These are phyloP conservation scores for Channa maculata DNA, from an alignment of 2,113 vertebrate genomes.

Conservation along the genomic window DNA sequence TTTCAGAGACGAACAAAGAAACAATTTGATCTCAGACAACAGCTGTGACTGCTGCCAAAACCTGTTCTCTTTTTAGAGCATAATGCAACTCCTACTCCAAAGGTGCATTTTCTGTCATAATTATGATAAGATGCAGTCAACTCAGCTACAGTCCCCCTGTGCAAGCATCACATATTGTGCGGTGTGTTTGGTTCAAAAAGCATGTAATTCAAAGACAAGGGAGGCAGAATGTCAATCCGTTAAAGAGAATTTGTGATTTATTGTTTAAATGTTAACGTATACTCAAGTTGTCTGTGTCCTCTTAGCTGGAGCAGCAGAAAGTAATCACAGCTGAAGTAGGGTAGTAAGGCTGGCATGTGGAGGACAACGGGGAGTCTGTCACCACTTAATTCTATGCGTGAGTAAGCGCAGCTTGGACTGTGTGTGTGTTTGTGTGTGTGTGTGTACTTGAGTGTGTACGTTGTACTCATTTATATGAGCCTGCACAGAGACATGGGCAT, in stretches of 20 bases:
- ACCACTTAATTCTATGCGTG: constrained; percentile 60
- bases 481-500: background rate
- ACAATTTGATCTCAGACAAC: no score
- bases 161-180: constrained; percentile 7
- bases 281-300: constrained; percentile 13
- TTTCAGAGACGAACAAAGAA: background rate
- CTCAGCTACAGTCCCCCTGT: background rate
- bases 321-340: constrained; percentile 22
- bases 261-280: constrained; percentile 23
- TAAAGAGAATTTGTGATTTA: constrained; percentile 17
- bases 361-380: constrained; percentile 51
- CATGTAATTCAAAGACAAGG: constrained; percentile 18
- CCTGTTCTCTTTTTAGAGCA: no score
- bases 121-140: background rate
- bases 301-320: constrained; percentile 4
- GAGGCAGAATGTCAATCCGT: constrained; percentile 15
- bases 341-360: constrained; percentile 55
- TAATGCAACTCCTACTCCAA: background rate
- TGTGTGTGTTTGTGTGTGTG: constrained; percentile 26
- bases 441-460: background rate
- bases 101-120: constrained; percentile 2
- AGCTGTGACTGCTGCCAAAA: no score
- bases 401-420: constrained; percentile 51
- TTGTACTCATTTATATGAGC: constrained; percentile 12
- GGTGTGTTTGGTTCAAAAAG: constrained; percentile 31